phyloP scores from a whole-genome alignment of 2,797 vertebrate genomes.

The Pterois miles region DNA sequence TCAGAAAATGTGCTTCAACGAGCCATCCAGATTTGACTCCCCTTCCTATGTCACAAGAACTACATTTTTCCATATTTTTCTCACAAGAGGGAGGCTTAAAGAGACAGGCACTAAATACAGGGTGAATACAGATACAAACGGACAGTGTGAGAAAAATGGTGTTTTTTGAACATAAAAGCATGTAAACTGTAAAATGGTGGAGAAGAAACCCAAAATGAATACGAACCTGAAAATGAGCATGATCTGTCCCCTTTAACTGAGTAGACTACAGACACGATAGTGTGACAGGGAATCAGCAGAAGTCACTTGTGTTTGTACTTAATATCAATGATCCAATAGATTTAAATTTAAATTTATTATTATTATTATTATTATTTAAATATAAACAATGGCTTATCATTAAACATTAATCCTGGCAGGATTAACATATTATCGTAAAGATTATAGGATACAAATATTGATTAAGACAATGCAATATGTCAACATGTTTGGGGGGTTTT shows the following conservation, averaged over 20 bases:
- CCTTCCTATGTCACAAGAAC: background rate
- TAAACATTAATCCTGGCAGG: background rate
- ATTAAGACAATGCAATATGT: background rate
- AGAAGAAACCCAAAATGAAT: background rate
- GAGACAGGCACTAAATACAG: no score
- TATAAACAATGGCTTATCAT: background rate
- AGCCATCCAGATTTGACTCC: background rate
- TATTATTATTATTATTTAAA: no score
- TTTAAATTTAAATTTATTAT: no score
- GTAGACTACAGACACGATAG: background rate
- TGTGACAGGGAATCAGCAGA: background rate
- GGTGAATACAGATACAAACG: no score
- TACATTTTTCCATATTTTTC: background rate
- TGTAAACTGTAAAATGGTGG: background rate
- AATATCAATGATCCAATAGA: background rate
- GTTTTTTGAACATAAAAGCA: background rate
- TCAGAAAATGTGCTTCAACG: background rate
- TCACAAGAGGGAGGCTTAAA: no score
- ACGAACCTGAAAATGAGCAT: background rate
- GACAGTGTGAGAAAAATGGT: background rate
- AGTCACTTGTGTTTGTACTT: background rate
- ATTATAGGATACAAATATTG: background rate
- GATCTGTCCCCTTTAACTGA: background rate
- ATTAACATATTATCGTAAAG: background rate
- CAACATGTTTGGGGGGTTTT: background rate